Conservation (phyloP, 2,797 vertebrate species). For the Falco rusticolus region DNA sequence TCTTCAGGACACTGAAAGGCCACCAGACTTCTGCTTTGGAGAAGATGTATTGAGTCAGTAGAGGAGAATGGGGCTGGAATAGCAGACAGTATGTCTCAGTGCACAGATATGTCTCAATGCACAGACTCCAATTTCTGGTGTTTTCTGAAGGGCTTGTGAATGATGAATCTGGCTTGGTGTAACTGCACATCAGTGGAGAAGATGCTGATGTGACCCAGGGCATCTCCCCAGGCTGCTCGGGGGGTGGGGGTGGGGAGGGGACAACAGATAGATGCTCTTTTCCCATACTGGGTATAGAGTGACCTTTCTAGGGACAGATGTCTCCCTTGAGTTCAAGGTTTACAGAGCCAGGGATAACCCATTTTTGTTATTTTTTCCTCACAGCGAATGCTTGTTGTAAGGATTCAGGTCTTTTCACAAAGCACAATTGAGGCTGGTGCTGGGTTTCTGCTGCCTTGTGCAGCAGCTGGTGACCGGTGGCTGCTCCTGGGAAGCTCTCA, state of each 20-base stretch:
- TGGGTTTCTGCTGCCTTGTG: neutral
- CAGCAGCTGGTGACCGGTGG: neutral
- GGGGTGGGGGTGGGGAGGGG: neutral
- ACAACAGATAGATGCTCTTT: neutral
- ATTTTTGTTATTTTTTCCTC: neutral
- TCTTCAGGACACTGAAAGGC: neutral
- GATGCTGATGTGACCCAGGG: neutral
- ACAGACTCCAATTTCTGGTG: neutral
- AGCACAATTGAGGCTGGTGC: neutral
- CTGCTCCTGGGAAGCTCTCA: neutral
- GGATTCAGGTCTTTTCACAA: rapidly evolving
- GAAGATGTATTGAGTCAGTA: neutral
- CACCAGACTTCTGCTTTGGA: neutral
- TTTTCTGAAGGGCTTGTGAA: neutral
- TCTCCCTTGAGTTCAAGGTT: neutral
- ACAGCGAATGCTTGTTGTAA: neutral
- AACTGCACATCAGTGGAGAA: rapidly evolving
- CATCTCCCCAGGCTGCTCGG: rapidly evolving
- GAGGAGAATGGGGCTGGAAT: neutral
- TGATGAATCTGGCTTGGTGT: rapidly evolving
- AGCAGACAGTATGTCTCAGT: neutral
- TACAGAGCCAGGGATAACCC: neutral
- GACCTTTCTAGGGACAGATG: neutral
- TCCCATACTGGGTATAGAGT: neutral
- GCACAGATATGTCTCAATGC: neutral